phyloP scores from a whole-genome alignment of 2,797 vertebrate species.

The Siniperca undulata region DNA sequence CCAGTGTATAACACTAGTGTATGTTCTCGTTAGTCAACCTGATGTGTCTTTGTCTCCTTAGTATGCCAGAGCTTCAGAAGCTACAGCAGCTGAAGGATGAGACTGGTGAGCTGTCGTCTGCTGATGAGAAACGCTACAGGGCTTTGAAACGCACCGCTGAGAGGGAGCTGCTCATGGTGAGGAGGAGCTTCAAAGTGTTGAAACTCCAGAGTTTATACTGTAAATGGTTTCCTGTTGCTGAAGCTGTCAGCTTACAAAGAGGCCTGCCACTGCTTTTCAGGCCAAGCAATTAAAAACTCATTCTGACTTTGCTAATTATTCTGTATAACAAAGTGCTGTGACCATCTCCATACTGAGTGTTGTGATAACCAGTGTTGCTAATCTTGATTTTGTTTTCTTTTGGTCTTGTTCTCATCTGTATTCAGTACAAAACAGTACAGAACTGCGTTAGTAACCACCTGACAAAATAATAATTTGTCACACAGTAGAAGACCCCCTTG shows the following conservation, averaged over 20 bases:
- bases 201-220: background rate
- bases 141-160: slow-evolving; percentile 97
- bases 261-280: background rate
- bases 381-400: background rate
- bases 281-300: background rate
- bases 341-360: background rate
- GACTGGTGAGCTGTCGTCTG: slow-evolving; percentile 96
- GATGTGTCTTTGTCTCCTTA: slow-evolving; percentile 68
- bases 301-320: background rate
- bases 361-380: background rate
- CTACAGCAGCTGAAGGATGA: slow-evolving; percentile 99
- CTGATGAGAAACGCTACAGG: slow-evolving; percentile 97
- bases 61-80: slow-evolving; percentile 99
- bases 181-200: background rate
- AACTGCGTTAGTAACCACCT: background rate
- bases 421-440: background rate
- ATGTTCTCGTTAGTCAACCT: background rate
- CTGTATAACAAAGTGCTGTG: too few relatives aligned
- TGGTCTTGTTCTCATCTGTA: background rate
- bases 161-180: slow-evolving; percentile 97
- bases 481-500: background rate
- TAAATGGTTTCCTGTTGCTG: background rate
- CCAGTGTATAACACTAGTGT: background rate
- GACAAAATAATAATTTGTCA: background rate
- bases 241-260: background rate